Evolutionary conservation across 64 coral and sea anemone genomes (phyloP).

Genomic region (Pachyseris speciosa): DNA sequence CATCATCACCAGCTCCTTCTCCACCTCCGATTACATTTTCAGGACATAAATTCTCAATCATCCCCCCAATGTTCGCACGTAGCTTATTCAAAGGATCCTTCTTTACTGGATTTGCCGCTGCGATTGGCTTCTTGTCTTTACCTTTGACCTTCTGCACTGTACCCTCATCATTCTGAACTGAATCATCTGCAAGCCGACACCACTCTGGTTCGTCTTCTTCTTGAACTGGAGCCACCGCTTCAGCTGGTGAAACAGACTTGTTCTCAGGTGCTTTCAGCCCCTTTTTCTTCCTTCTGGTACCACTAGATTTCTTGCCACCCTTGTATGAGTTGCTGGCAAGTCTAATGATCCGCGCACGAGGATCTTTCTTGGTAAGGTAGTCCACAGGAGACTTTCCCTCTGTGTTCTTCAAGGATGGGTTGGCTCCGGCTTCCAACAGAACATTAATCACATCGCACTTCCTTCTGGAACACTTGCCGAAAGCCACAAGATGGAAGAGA

Average conservation of each 20-base stretch:
- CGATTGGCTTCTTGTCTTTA: constrained; percentile 12
- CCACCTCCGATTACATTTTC: background rate
- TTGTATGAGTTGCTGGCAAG: constrained; percentile 1
- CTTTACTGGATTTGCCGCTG: background rate
- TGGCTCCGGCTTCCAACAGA: constrained; percentile 13
- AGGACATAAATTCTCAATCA: background rate
- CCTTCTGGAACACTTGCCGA: constrained; percentile 1
- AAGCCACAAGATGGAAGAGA: constrained; percentile 10
- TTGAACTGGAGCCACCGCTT: background rate
- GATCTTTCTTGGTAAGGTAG: constrained; percentile 21
- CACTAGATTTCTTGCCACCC: constrained; percentile 21
- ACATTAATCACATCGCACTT: constrained; percentile 5
- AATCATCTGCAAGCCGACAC: constrained; percentile 14
- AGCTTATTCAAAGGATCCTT: constrained; percentile 13
- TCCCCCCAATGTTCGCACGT: background rate
- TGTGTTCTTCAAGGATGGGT: constrained; percentile 36
- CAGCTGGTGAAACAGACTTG: background rate
- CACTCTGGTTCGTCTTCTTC: constrained; percentile 12
- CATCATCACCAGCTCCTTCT: background rate
- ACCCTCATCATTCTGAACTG: background rate
- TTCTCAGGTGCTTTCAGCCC: background rate
- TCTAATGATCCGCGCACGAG: constrained; percentile 7
- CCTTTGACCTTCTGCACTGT: background rate
- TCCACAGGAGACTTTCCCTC: constrained; percentile 26
- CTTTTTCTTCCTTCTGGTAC: constrained; percentile 16